These are phyloP conservation scores for Lasioglossum leucozonium DNA, from an alignment of 2,888 invertebrate genomes.

Conservation along the genomic window DNA sequence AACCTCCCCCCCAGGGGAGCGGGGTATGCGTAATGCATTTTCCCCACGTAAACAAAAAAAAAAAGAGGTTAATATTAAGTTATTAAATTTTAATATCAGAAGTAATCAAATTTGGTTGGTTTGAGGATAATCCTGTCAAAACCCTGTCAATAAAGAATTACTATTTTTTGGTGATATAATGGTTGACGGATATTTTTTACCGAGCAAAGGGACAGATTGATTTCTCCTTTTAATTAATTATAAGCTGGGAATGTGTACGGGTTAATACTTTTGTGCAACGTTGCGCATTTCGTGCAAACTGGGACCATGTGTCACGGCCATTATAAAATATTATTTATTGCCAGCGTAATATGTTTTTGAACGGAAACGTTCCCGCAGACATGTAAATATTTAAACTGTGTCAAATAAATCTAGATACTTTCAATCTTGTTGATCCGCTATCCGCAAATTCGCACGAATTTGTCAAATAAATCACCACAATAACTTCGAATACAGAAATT, in stretches of 20 bases:
- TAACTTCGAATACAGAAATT: not conserved
- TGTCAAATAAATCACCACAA: not conserved
- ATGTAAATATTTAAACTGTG: constrained; percentile 25
- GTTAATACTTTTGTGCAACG: not conserved
- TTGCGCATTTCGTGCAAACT: not conserved
- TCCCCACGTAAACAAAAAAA: too few species aligned
- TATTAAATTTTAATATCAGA: too few species aligned
- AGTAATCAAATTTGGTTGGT: too few species aligned
- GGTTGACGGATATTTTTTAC: not conserved
- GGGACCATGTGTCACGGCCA: not conserved
- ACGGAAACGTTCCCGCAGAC: constrained; percentile 8
- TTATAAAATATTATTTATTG: constrained; percentile 20
- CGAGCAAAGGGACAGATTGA: not conserved
- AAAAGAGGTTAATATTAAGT: too few species aligned
- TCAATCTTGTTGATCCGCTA: constrained; percentile 21
- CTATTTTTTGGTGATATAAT: not conserved
- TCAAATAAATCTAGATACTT: constrained; percentile 5
- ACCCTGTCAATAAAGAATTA: not conserved
- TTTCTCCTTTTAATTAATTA: not conserved
- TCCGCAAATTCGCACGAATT: not conserved
- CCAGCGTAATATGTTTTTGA: not conserved
- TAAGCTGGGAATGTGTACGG: not conserved
- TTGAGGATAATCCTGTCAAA: not conserved
- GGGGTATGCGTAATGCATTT: too few species aligned
- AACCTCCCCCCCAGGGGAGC: too few species aligned